phyloP scores from a whole-genome alignment of 2,797 vertebrate species.

The Staurois parvus region DNA sequence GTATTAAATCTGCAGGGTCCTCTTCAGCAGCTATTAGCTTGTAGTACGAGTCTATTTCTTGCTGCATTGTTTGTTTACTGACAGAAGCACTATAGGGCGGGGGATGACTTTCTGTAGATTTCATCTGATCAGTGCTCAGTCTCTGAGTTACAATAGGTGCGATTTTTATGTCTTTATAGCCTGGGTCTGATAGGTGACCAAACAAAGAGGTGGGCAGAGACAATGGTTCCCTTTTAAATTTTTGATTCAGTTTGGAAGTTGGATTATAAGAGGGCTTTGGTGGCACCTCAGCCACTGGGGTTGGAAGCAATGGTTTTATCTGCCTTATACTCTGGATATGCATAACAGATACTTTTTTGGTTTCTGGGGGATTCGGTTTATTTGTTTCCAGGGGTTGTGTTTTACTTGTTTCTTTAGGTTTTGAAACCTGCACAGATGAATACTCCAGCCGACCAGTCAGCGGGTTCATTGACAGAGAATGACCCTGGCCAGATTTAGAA shows the following conservation, averaged over 20 bases:
- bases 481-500: background rate
- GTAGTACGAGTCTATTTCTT: slow-evolving; percentile 44
- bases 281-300: background rate
- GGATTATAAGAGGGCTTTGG: background rate
- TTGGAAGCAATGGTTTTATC: background rate
- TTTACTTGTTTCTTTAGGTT: no score
- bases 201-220: slow-evolving; percentile 47
- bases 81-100: background rate
- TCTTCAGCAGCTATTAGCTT: slow-evolving; percentile 48
- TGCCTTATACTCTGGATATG: background rate
- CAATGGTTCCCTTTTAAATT: slow-evolving; percentile 50
- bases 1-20: slow-evolving; percentile 45
- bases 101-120: background rate
- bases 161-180: slow-evolving; percentile 48
- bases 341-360: no score
- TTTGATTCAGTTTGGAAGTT: slow-evolving; percentile 51
- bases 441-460: background rate
- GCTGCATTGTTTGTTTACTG: slow-evolving; percentile 1
- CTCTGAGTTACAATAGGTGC: background rate
- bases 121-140: background rate
- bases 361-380: background rate
- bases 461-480: background rate
- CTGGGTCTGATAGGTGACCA: slow-evolving; percentile 13
- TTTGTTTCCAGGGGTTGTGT: background rate
- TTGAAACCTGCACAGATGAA: background rate